Conservation (phyloP, 2,888 invertebrate genomes). For the Tinea semifulvella region DNA sequence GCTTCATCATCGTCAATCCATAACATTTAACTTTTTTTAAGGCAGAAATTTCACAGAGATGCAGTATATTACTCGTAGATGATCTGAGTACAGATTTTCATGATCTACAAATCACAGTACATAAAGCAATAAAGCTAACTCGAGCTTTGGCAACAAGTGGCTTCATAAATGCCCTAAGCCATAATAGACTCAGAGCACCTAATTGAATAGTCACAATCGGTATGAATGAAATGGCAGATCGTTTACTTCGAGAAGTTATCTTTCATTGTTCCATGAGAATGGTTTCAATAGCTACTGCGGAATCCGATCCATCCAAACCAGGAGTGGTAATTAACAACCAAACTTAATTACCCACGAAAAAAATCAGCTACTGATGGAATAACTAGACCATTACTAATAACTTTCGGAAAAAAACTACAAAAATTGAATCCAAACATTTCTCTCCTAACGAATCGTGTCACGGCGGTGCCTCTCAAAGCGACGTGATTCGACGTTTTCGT, state of each 20-base stretch:
- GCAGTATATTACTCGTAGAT: no score
- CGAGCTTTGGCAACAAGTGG: no score
- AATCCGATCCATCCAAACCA: constrained; percentile 12
- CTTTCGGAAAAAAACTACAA: constrained; percentile 41
- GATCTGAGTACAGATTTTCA: no score
- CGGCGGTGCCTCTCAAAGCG: constrained; percentile 54
- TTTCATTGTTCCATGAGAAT: constrained; percentile 10
- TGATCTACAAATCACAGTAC: no score
- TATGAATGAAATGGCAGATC: constrained; percentile 7
- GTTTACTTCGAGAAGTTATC: not conserved
- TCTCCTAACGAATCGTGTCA: constrained; percentile 66
- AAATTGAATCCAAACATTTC: constrained; percentile 66
- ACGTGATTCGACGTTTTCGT: constrained; percentile 61
- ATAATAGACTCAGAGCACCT: not conserved
- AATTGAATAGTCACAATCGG: constrained; percentile 1
- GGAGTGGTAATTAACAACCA: constrained; percentile 38
- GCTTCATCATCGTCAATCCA: no score
- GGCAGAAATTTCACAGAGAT: no score
- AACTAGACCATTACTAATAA: constrained; percentile 59
- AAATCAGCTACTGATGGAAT: constrained; percentile 42
- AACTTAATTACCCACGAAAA: constrained; percentile 45
- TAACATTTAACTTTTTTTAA: no score
- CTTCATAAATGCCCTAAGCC: no score
- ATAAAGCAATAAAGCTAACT: no score
- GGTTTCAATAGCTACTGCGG: not conserved